Conservation (phyloP, 2,888 invertebrate species). For the Chalcis sispes region DNA sequence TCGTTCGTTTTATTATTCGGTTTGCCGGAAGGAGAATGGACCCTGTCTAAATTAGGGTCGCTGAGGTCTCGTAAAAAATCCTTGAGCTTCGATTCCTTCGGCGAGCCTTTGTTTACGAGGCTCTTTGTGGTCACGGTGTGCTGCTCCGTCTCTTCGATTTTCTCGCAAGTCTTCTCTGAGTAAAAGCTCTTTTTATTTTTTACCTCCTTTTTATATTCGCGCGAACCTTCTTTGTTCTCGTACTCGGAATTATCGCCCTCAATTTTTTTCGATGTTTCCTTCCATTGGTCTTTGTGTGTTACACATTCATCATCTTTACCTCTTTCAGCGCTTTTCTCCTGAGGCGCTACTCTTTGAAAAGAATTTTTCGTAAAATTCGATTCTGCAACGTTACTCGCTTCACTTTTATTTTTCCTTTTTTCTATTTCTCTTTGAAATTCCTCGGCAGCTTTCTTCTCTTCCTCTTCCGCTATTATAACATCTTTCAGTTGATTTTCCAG, state of each 20-base stretch:
- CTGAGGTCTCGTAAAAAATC: slow-evolving; percentile 27
- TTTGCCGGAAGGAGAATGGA: not conserved
- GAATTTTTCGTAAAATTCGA: not conserved
- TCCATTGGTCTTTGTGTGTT: slow-evolving; percentile 62
- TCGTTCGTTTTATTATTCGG: not conserved
- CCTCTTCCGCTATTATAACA: slow-evolving; percentile 68
- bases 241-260: slow-evolving; percentile 60
- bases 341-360: not conserved
- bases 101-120: not conserved
- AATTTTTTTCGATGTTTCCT: slow-evolving; percentile 61
- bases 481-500: slow-evolving; percentile 69
- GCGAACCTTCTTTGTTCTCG: slow-evolving; percentile 61
- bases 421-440: slow-evolving; percentile 60
- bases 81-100: slow-evolving; percentile 22
- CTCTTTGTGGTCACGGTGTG: slow-evolving; percentile 5
- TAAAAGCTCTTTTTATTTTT: slow-evolving; percentile 58
- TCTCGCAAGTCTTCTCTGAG: slow-evolving; percentile 61
- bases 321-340: not conserved
- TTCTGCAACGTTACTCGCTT: not conserved
- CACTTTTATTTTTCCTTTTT: slow-evolving; percentile 2
- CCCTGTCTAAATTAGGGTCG: slow-evolving; percentile 4
- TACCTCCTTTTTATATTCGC: slow-evolving; percentile 58
- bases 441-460: slow-evolving; percentile 63
- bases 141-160: slow-evolving; percentile 54
- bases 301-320: slow-evolving; percentile 11